Evolutionary conservation across 2,888 invertebrate genomes (phyloP), one percentile per base, ranked within the genome.

Genomic region (Eupithecia dodoneata): DNA sequence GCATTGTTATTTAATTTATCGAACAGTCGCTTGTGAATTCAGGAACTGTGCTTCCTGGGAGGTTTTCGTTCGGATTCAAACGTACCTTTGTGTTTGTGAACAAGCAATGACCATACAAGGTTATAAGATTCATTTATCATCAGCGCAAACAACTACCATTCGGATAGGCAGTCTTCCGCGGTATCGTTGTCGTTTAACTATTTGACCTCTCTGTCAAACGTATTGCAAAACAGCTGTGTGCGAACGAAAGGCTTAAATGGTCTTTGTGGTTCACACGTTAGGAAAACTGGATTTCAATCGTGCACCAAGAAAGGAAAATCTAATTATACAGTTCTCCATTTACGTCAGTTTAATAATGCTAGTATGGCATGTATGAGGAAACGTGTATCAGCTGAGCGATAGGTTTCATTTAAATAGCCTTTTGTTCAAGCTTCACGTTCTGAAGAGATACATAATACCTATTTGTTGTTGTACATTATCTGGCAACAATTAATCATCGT

Each of bases 241-340:
- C 72, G 79, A 85, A 81, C 84, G 83, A 84, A 84, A 84, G 77
- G 81, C 76, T 70, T 74, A 79, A 76, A 80, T 76, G 75, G 80
- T 81, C 84, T 85, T 83, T 82, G 83, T 85, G 84, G 81, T 84
- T 86, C 84, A 85, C 76, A 81, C 77, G 80, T 72, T 69, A 73
- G 74, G 84, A 85, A 85, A 86, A 85, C 87, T 85, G 84, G 88
- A 85, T 85, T 83, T 79, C 82, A 85, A 81, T 84, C 75, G 78
- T 80, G 79, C 70, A 71, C 90, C 87, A 83, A 86, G 85, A 87
- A 89, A 85, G 91, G 91, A 81, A 85, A 88, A 87, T 87, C 84
- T 87, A 87, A 89, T 87, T 87, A 87, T 81, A 75, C 83, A 76
- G 81, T 81, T 77, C 73, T 81, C 86, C 85, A 82, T 87, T 77